Conservation (phyloP, 2,797 vertebrate genomes). For the Acrocephalus scirpaceus region DNA sequence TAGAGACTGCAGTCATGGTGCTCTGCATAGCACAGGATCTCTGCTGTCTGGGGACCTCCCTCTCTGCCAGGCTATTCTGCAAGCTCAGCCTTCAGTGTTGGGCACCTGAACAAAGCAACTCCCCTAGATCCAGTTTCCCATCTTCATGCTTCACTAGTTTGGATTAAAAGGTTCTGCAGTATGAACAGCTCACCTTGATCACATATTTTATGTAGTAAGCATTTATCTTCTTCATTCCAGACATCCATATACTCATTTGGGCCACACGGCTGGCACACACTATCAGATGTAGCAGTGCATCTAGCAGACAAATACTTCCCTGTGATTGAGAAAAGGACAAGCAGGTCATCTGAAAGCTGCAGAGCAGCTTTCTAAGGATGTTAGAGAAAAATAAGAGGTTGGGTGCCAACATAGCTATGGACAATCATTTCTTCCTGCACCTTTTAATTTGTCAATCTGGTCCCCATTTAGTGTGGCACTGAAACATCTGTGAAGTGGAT, state of each 20-base stretch:
- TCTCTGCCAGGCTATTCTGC: neutral
- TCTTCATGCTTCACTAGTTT: neutral
- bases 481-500: neutral
- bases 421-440: neutral
- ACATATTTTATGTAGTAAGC: conserved; percentile 86
- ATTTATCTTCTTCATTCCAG: conserved; percentile 83
- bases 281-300: conserved; percentile 79
- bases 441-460: neutral
- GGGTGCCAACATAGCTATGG: neutral
- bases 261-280: conserved; percentile 80
- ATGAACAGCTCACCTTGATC: conserved; percentile 82
- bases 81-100: neutral
- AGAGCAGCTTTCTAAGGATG: neutral
- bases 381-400: neutral
- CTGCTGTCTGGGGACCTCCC: neutral
- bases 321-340: conserved; percentile 57
- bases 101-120: neutral
- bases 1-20: neutral
- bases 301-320: conserved; percentile 80
- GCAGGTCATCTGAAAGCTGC: neutral
- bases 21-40: neutral
- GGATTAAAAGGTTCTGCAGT: neutral
- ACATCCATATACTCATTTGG: conserved; percentile 85
- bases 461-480: neutral
- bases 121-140: neutral